These are phyloP conservation scores for Emydoidea blandingii DNA, from an alignment of 2,797 vertebrate species.

Conservation along the genomic window DNA sequence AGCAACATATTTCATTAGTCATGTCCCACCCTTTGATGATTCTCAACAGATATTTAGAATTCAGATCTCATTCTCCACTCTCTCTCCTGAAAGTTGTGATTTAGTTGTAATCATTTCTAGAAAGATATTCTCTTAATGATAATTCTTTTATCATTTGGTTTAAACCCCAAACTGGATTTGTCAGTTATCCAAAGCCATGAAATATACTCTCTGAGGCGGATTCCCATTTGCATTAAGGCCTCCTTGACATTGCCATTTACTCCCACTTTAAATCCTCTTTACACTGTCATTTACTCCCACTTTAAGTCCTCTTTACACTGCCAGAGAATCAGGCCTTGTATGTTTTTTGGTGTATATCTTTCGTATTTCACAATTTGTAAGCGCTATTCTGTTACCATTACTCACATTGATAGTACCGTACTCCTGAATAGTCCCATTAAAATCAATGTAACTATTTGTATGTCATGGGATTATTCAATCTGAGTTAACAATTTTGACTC, in stretches of 20 bases:
- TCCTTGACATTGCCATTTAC: neutral
- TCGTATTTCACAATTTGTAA: neutral
- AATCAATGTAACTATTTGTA: neutral
- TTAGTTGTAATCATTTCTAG: neutral
- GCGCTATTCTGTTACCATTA: neutral
- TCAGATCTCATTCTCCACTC: neutral
- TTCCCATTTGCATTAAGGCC: neutral
- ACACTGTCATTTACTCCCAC: neutral
- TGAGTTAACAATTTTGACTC: neutral
- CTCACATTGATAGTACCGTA: neutral
- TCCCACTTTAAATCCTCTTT: neutral
- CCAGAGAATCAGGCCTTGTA: neutral
- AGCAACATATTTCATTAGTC: neutral
- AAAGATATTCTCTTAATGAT: neutral
- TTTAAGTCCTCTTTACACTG: neutral
- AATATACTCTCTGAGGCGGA: neutral
- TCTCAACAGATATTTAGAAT: neutral
- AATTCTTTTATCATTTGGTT: neutral
- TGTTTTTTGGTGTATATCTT: neutral
- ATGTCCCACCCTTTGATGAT: neutral
- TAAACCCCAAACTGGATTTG: neutral
- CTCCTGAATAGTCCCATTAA: neutral
- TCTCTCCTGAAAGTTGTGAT: neutral
- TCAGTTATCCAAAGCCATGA: neutral
- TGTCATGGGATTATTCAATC: neutral